Evolutionary conservation across 1,140 invertebrate species (phyloP).

Genomic region (Portunus trituberculatus): DNA sequence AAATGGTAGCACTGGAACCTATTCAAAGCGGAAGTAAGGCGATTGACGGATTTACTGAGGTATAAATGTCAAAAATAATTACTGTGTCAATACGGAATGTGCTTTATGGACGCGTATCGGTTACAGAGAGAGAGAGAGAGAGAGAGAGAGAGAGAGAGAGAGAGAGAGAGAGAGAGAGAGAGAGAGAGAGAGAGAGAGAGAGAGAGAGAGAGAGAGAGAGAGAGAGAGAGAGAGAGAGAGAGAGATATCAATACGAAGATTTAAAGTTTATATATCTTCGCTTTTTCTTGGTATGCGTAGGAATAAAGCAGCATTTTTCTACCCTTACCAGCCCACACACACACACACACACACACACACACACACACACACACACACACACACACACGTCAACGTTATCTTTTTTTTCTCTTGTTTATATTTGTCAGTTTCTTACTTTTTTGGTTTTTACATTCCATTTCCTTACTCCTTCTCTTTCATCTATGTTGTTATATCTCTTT

Average conservation of each 20-base stretch:
- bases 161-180: neutral
- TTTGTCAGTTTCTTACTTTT: no score
- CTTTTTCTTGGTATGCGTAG: neutral
- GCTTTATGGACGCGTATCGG: neutral
- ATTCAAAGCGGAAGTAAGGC: neutral
- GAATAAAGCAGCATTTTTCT: no score
- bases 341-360: slow-evolving; percentile 6
- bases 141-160: neutral
- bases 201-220: slow-evolving; percentile 3
- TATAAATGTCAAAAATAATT: neutral
- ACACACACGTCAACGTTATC: no score
- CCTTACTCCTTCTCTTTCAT: no score
- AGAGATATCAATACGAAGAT: neutral
- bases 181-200: slow-evolving; percentile 5
- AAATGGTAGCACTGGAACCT: neutral
- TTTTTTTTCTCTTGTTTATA: no score
- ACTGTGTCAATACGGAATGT: neutral
- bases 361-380: slow-evolving; percentile 18
- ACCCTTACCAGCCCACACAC: neutral
- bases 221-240: neutral
- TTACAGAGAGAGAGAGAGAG: neutral
- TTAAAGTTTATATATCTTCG: neutral
- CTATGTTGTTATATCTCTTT: no score
- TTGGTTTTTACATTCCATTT: no score
- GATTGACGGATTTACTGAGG: neutral